Percentiles rank a stretch among this genome's conserved stretches.
Conservation (phyloP, 2,888 invertebrate genomes). For the Epinotia ramella region DNA sequence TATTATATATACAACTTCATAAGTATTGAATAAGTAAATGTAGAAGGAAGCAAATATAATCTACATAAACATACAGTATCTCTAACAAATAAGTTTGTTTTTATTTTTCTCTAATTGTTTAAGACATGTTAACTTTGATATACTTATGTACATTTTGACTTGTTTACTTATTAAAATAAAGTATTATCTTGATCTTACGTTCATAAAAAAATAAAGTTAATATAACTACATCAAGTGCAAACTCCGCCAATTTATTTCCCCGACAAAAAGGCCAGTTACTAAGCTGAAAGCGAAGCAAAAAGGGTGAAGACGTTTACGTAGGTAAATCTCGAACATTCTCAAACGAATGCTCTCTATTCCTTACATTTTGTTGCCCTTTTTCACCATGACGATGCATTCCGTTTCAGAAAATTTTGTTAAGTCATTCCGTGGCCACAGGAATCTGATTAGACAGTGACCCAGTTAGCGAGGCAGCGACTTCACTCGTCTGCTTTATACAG, state of each 20-base stretch:
- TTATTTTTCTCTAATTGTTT: too few species aligned
- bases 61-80: too few species aligned
- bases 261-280: neutral
- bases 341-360: slow-evolving; percentile 1
- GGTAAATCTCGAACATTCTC: slow-evolving; percentile 23
- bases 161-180: too few species aligned
- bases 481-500: slow-evolving; percentile 18
- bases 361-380: slow-evolving; percentile 23
- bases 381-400: slow-evolving; percentile 38
- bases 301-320: slow-evolving; percentile 19
- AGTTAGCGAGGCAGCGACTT: slow-evolving; percentile 28
- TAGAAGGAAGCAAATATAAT: too few species aligned
- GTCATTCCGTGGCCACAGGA: slow-evolving; percentile 34
- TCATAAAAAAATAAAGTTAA: too few species aligned
- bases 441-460: slow-evolving; percentile 44
- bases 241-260: neutral
- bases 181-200: too few species aligned
- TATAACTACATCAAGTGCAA: neutral
- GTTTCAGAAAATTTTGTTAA: slow-evolving; percentile 33
- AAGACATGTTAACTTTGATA: too few species aligned
- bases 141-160: too few species aligned
- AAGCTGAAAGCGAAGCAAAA: slow-evolving; percentile 4
- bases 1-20: too few species aligned
- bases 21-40: too few species aligned
- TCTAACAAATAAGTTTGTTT: too few species aligned